Percentiles rank a stretch among this genome's conserved stretches.
Conservation (phyloP, 2,888 invertebrate genomes). For the Herminia tarsipennalis region DNA sequence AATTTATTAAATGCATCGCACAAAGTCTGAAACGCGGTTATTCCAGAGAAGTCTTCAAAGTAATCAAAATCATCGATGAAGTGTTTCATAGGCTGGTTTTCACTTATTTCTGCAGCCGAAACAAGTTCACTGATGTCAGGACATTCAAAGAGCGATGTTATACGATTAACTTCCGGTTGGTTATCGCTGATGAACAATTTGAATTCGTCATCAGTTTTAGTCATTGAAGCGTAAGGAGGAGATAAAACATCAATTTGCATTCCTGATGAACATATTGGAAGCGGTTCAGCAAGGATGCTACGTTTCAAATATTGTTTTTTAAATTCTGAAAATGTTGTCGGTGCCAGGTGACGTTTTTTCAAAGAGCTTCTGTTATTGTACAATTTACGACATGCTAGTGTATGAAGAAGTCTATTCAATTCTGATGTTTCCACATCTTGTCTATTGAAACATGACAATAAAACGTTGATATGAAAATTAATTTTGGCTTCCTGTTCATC, state of each 20-base stretch:
- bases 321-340: slow-evolving; percentile 64
- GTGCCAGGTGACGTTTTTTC: slow-evolving; percentile 56
- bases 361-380: slow-evolving; percentile 75
- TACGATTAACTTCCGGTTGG: slow-evolving; percentile 49
- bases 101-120: slow-evolving; percentile 73
- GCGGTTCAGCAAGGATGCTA: slow-evolving; percentile 69
- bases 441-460: slow-evolving; percentile 73
- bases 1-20: slow-evolving; percentile 68
- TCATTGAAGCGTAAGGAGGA: slow-evolving; percentile 59
- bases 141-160: slow-evolving; percentile 70
- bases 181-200: slow-evolving; percentile 16
- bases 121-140: slow-evolving; percentile 77
- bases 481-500: slow-evolving; percentile 68
- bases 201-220: slow-evolving; percentile 54
- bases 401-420: slow-evolving; percentile 67
- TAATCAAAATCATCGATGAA: slow-evolving; percentile 74
- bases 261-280: slow-evolving; percentile 52
- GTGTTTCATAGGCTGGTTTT: slow-evolving; percentile 58
- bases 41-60: slow-evolving; percentile 73
- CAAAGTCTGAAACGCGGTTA: slow-evolving; percentile 65
- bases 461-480: slow-evolving; percentile 72
- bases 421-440: slow-evolving; percentile 70
- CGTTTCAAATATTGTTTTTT: slow-evolving; percentile 75
- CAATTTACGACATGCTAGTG: slow-evolving; percentile 72
- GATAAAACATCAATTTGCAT: slow-evolving; percentile 41